These are phyloP conservation scores for Siphamia tubifer DNA, from an alignment of 2,113 vertebrate species.

Conservation along the genomic window DNA sequence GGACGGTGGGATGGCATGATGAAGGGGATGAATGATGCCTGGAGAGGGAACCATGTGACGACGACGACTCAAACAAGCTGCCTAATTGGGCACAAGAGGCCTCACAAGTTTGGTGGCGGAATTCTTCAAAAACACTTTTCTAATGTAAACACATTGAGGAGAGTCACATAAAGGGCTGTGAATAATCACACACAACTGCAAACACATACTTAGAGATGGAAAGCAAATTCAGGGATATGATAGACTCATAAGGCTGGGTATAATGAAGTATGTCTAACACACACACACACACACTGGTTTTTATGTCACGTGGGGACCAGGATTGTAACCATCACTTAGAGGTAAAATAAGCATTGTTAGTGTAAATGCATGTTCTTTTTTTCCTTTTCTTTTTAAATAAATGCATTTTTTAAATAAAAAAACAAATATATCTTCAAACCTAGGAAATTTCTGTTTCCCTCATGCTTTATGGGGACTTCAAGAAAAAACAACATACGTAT, in stretches of 20 bases:
- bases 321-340: too few species aligned
- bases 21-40: constrained; percentile 42
- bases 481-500: too few species aligned
- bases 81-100: constrained; percentile 79
- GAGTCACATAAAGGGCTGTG: not conserved
- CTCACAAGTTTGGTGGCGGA: constrained; percentile 53
- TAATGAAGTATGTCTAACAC: constrained; percentile 10
- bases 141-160: constrained; percentile 38
- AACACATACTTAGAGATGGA: constrained; percentile 4
- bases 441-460: too few species aligned
- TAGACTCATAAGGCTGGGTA: constrained; percentile 9
- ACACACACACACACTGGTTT: constrained; percentile 11
- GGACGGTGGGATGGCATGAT: constrained; percentile 34
- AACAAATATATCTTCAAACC: too few species aligned
- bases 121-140: constrained; percentile 57
- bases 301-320: too few species aligned
- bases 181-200: constrained; percentile 29
- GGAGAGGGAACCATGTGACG: constrained; percentile 51
- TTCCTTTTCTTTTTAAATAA: too few species aligned
- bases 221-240: not conserved
- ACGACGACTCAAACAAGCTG: constrained; percentile 50
- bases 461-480: too few species aligned
- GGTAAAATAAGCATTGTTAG: too few species aligned
- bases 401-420: too few species aligned
- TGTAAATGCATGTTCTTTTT: too few species aligned